Evolutionary conservation across 2,113 vertebrate genomes (phyloP).

Genomic region (Fukomys damarensis): DNA sequence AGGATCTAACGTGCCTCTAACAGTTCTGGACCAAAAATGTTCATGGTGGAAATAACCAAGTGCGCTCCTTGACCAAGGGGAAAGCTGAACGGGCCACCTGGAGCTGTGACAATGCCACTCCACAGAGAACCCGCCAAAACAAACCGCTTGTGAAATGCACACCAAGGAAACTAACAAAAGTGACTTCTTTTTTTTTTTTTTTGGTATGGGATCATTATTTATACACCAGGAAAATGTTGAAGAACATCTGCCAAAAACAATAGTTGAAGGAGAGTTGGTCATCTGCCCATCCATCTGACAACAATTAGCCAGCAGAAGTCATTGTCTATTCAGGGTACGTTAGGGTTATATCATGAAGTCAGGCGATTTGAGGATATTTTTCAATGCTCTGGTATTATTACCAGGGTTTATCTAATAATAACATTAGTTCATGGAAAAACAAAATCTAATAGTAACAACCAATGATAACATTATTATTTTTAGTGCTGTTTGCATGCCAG

Average conservation of each 20-base stretch:
- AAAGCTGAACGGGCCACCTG: background rate
- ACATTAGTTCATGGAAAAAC: background rate
- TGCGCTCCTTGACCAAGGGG: background rate
- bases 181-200: constrained; percentile 34
- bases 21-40: background rate
- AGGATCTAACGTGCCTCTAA: background rate
- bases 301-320: background rate
- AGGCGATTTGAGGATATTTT: background rate
- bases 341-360: background rate
- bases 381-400: background rate
- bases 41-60: background rate
- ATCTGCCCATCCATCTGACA: background rate
- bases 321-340: background rate
- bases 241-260: background rate
- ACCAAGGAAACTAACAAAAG: background rate
- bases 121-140: background rate
- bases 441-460: background rate
- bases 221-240: background rate
- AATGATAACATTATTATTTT: background rate
- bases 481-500: background rate
- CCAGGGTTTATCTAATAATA: background rate
- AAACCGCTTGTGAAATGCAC: background rate
- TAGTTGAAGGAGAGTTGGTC: background rate
- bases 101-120: background rate
- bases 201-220: background rate